phyloP scores from a whole-genome alignment of 2,888 invertebrate genomes.

The Blastobasis lacticolella region DNA sequence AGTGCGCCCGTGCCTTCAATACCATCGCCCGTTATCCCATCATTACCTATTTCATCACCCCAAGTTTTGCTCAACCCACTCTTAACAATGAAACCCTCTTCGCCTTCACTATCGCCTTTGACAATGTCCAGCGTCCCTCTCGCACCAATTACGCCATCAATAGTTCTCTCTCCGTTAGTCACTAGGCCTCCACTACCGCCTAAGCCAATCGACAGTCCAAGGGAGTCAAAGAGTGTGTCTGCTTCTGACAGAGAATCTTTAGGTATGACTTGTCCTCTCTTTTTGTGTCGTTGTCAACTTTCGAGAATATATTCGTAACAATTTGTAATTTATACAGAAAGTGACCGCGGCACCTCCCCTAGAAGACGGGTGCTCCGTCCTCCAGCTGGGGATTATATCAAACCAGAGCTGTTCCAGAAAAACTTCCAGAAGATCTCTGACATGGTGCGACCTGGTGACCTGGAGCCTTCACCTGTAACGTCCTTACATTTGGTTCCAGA shows the following conservation, averaged over 20 bases:
- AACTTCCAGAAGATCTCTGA: conserved; percentile 68
- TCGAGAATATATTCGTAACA: neutral
- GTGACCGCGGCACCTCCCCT: conserved; percentile 44
- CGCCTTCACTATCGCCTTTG: neutral
- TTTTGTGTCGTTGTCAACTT: neutral
- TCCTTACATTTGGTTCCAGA: conserved; percentile 29
- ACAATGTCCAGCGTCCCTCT: conserved; percentile 5
- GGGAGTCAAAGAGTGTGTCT: conserved; percentile 38
- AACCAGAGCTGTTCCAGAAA: conserved; percentile 72
- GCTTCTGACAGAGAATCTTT: conserved; percentile 45
- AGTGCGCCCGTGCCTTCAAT: conserved; percentile 23
- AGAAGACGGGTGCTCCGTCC: conserved; percentile 70
- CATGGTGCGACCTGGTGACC: conserved; percentile 50
- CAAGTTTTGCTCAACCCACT: conserved; percentile 5
- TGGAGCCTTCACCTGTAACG: conserved; percentile 32
- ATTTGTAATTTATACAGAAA: conserved; percentile 23
- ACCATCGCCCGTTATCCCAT: conserved; percentile 24
- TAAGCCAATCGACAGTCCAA: conserved; percentile 42
- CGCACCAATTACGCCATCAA: conserved; percentile 20
- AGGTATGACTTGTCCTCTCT: conserved; percentile 23
- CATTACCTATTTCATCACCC: conserved; percentile 23
- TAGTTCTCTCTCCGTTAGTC: conserved; percentile 44
- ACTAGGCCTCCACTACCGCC: conserved; percentile 55
- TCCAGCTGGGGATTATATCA: conserved; percentile 74
- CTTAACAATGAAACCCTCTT: conserved; percentile 5